phyloP scores from a whole-genome alignment of 2,888 invertebrate genomes.

The Drosophila acutilabella region DNA sequence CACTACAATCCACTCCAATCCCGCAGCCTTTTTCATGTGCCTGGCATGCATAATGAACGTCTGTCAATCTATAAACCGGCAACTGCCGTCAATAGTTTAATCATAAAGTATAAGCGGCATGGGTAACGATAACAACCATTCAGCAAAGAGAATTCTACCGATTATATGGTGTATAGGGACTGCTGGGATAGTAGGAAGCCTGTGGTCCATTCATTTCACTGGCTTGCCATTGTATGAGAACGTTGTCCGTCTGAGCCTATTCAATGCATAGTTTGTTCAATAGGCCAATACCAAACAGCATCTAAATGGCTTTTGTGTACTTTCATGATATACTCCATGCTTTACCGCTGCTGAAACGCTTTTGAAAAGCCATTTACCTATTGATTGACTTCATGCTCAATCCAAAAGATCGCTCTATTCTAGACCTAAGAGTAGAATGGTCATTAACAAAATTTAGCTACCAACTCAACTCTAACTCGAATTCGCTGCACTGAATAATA shows the following conservation, averaged over 20 bases:
- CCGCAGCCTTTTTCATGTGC: slow-evolving; percentile 11
- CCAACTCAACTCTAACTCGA: slow-evolving; percentile 35
- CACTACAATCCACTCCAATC: neutral
- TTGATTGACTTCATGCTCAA: slow-evolving; percentile 48
- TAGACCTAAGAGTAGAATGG: slow-evolving; percentile 39
- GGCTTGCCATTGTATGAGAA: slow-evolving; percentile 23
- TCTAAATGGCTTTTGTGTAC: slow-evolving; percentile 73
- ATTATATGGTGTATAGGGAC: neutral
- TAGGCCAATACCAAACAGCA: slow-evolving; percentile 70
- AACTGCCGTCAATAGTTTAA: slow-evolving; percentile 71
- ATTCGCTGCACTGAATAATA: slow-evolving; percentile 39
- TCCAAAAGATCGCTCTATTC: slow-evolving; percentile 7
- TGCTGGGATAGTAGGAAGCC: slow-evolving; percentile 33
- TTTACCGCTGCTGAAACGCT: slow-evolving; percentile 23
- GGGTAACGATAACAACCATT: slow-evolving; percentile 70
- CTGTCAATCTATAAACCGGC: slow-evolving; percentile 57
- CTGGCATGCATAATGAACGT: slow-evolving; percentile 63
- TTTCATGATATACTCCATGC: slow-evolving; percentile 1
- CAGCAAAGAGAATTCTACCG: slow-evolving; percentile 24
- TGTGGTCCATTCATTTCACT: slow-evolving; percentile 49
- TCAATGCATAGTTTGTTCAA: slow-evolving; percentile 65
- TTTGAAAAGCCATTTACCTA: slow-evolving; percentile 66
- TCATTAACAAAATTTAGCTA: slow-evolving; percentile 45
- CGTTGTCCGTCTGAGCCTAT: slow-evolving; percentile 53
- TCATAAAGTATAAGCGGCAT: slow-evolving; percentile 67